These are phyloP conservation scores for Galerucella calmariensis DNA, from an alignment of 2,888 invertebrate genomes.

Conservation along the genomic window DNA sequence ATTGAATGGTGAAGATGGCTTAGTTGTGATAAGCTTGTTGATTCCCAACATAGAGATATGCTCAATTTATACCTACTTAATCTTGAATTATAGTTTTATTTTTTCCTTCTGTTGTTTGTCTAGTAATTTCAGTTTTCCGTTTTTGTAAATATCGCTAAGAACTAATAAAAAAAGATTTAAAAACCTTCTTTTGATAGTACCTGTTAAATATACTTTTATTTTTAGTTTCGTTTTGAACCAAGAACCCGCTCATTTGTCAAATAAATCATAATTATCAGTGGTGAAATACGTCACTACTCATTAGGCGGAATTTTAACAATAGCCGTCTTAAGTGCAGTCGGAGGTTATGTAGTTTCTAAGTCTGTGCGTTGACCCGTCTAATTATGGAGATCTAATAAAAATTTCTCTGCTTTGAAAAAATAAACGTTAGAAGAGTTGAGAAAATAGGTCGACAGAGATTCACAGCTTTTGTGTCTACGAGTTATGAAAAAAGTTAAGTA, in stretches of 20 bases:
- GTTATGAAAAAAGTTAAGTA: not conserved
- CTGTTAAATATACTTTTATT: not conserved
- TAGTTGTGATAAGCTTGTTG: not conserved
- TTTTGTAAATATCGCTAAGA: too few species aligned
- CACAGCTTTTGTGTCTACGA: not conserved
- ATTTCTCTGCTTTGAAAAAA: conserved; percentile 34
- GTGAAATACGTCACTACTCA: conserved; percentile 16
- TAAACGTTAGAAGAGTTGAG: conserved; percentile 32
- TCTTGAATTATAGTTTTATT: conserved; percentile 7
- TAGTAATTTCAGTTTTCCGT: not conserved
- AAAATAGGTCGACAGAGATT: conserved; percentile 21
- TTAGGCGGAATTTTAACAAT: conserved; percentile 32
- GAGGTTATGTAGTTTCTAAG: conserved; percentile 22
- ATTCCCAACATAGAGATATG: conserved; percentile 11
- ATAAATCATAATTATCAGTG: conserved; percentile 5
- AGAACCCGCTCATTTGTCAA: conserved; percentile 1
- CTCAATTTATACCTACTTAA: conserved; percentile 4
- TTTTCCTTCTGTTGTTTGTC: conserved; percentile 5
- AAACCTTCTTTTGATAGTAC: too few species aligned
- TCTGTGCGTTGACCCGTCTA: conserved; percentile 42
- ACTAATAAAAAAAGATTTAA: too few species aligned
- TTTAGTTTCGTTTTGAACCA: not conserved
- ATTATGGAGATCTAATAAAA: conserved; percentile 42
- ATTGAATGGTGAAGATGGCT: conserved; percentile 9
- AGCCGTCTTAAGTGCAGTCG: conserved; percentile 20